Evolutionary conservation across 2,113 vertebrate genomes (phyloP).

Genomic region (Neolamprologus toae): DNA sequence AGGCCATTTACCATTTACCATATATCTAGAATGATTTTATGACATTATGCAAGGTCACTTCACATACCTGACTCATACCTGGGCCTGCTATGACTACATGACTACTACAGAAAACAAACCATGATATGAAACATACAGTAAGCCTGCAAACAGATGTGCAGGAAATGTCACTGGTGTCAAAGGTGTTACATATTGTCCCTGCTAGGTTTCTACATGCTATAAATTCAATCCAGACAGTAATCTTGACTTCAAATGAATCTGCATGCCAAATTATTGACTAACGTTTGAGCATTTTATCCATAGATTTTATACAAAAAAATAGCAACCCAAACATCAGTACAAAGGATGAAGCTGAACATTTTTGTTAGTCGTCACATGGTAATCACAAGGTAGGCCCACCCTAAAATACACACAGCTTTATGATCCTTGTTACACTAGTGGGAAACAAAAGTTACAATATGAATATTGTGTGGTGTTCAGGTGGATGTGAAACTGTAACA

Average conservation of each 20-base stretch:
- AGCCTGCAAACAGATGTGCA: neutral
- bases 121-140: neutral
- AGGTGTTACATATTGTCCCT: neutral
- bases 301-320: neutral
- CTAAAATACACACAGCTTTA: neutral
- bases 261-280: rapidly evolving
- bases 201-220: neutral
- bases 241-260: neutral
- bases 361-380: neutral
- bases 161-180: neutral
- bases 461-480: neutral
- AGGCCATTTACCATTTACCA: too few relatives aligned
- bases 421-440: neutral
- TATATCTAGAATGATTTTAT: neutral
- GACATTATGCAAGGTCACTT: neutral
- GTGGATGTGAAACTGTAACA: neutral
- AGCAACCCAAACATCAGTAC: neutral
- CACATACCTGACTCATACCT: neutral
- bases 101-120: neutral
- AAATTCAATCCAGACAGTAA: neutral
- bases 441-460: neutral
- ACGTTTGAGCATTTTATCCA: neutral
- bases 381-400: neutral
- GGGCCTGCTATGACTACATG: neutral
- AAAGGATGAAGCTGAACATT: neutral